Conservation (phyloP, 2,113 vertebrate species). For the Nerophis lumbriciformis region DNA sequence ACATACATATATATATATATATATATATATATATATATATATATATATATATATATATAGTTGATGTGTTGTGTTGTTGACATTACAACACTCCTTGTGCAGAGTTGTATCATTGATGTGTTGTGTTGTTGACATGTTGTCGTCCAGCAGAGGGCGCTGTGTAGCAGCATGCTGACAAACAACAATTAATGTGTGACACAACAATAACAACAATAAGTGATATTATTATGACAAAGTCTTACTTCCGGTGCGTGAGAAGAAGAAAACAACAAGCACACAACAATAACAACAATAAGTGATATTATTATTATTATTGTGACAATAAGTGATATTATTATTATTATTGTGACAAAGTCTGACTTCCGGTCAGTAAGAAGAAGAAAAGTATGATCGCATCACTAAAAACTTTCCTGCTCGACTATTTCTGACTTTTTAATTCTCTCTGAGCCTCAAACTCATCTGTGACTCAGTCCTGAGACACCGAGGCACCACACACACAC, state of each 20-base stretch:
- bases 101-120: background rate
- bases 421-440: conserved; percentile 56
- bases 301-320: too few relatives aligned
- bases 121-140: background rate
- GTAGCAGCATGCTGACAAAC: background rate
- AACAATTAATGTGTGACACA: background rate
- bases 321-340: too few relatives aligned
- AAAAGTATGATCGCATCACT: conserved; percentile 23
- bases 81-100: too few relatives aligned
- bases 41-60: background rate
- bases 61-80: background rate
- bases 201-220: too few relatives aligned
- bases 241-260: too few relatives aligned
- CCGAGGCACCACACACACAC: conserved; percentile 63
- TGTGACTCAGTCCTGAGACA: conserved; percentile 65
- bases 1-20: too few relatives aligned
- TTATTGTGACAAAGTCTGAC: too few relatives aligned
- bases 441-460: conserved; percentile 59
- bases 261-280: too few relatives aligned
- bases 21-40: too few relatives aligned
- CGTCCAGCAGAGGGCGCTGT: conserved; percentile 49
- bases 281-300: too few relatives aligned
- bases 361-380: too few relatives aligned
- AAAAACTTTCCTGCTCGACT: conserved; percentile 30
- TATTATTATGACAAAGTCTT: too few relatives aligned